These are phyloP conservation scores for Drosophila sturtevanti DNA, from an alignment of 1,140 invertebrate species.

Conservation along the genomic window DNA sequence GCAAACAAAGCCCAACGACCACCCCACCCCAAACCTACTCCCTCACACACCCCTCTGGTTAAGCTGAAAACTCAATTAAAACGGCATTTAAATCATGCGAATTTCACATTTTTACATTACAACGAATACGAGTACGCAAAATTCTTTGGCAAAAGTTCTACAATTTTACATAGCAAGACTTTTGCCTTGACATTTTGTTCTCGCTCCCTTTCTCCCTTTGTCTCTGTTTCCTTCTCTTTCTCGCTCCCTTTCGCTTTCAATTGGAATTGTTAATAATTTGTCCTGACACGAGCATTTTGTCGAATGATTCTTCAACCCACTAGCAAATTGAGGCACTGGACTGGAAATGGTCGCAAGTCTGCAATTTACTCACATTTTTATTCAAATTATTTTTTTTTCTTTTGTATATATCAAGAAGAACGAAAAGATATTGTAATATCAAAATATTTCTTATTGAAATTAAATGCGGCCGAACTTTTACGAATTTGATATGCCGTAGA, in stretches of 20 bases:
- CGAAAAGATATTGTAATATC: conserved; percentile 17
- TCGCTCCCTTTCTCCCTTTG: no score
- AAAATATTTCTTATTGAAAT: conserved; percentile 52
- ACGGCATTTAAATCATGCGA: conserved; percentile 79
- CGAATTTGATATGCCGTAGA: neutral
- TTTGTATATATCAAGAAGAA: conserved; percentile 37
- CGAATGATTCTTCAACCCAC: conserved; percentile 14
- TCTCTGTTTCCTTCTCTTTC: conserved; percentile 11
- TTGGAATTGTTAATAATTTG: conserved; percentile 78
- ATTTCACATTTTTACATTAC: conserved; percentile 56
- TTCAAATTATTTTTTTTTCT: conserved; percentile 69
- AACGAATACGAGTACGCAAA: conserved; percentile 21
- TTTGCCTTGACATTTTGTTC: conserved; percentile 20
- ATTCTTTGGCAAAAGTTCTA: conserved; percentile 57
- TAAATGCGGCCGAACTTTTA: conserved; percentile 27
- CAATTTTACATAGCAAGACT: conserved; percentile 15
- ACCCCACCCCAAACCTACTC: neutral
- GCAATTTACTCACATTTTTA: conserved; percentile 76
- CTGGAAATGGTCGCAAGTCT: conserved; percentile 58
- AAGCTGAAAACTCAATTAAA: conserved; percentile 70
- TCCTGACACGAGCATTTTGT: conserved; percentile 50
- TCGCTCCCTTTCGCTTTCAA: conserved; percentile 18
- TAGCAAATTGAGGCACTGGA: conserved; percentile 17
- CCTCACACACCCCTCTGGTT: neutral
- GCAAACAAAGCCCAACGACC: neutral